Percentiles rank a stretch among this genome's conserved stretches.
phyloP scores from a whole-genome alignment of 1,140 invertebrate species.

The Ectropis grisescens region DNA sequence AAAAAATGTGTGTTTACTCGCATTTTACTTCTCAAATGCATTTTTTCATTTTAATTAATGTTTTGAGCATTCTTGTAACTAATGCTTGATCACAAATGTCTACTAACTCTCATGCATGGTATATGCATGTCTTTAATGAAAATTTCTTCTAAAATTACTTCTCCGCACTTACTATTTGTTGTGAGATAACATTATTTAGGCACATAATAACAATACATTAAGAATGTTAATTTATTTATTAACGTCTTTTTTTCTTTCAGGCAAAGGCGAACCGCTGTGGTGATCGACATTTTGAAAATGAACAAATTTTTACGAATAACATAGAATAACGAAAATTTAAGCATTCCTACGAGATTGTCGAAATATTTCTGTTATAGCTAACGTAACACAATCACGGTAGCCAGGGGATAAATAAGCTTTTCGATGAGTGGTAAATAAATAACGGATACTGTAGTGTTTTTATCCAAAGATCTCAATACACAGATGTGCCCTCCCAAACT shows the following conservation, averaged over 20 bases:
- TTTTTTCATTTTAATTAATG: no score
- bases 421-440: no score
- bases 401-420: no score
- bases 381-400: no score
- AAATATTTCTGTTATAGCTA: no score
- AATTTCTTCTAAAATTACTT: slow-evolving; percentile 4
- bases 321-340: slow-evolving; percentile 1
- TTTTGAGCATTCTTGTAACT: no score
- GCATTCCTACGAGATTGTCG: slow-evolving; percentile 22
- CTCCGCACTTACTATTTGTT: slow-evolving; percentile 58
- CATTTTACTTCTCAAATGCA: slow-evolving; percentile 7
- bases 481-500: no score
- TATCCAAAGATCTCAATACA: no score
- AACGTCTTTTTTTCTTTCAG: slow-evolving; percentile 18
- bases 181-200: slow-evolving; percentile 48
- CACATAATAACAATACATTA: background rate
- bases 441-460: no score
- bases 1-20: no score
- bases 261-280: slow-evolving; percentile 48
- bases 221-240: background rate
- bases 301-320: no score
- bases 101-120: slow-evolving; percentile 42
- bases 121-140: slow-evolving; percentile 17
- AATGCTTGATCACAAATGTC: no score
- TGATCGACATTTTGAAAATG: slow-evolving; percentile 16